Conservation (phyloP, 2,888 invertebrate genomes). For the Caenorhabditis sp. region DNA sequence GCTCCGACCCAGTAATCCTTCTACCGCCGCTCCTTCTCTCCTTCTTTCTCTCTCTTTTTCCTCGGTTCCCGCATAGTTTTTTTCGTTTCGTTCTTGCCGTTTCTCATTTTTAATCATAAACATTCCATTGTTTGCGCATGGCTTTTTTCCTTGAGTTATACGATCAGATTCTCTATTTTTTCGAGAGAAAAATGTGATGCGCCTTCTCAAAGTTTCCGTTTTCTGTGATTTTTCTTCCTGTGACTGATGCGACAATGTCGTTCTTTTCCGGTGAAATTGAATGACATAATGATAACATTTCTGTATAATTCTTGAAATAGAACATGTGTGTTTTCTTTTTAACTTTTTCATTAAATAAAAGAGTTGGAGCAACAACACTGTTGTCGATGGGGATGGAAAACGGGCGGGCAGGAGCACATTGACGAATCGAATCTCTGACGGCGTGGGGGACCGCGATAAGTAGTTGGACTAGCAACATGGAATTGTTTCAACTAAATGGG, state of each 20-base stretch:
- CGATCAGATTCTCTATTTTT: constrained; percentile 39
- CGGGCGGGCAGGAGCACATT: constrained; percentile 18
- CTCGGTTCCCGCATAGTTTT: constrained; percentile 25
- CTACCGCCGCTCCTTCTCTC: constrained; percentile 8
- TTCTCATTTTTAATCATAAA: constrained; percentile 31
- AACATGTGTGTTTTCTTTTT: constrained; percentile 23
- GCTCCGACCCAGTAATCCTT: not conserved
- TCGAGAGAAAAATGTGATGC: constrained; percentile 56
- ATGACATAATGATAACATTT: not conserved
- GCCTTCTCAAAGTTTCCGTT: constrained; percentile 3
- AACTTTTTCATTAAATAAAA: constrained; percentile 43
- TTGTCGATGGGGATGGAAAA: constrained; percentile 41
- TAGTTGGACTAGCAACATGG: constrained; percentile 62
- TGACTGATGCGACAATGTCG: constrained; percentile 29
- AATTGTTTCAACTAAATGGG: constrained; percentile 29
- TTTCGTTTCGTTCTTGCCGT: constrained; percentile 32
- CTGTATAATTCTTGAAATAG: constrained; percentile 8
- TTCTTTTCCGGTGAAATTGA: constrained; percentile 28
- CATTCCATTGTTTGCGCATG: constrained; percentile 56
- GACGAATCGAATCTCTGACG: constrained; percentile 53
- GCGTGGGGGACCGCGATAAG: constrained; percentile 21
- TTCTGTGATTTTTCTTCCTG: constrained; percentile 31
- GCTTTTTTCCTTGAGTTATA: constrained; percentile 47
- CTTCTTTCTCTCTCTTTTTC: no score
- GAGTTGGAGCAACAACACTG: constrained; percentile 56